phyloP scores from a whole-genome alignment of 2,888 invertebrate species.

The Cerastis rubricosa region DNA sequence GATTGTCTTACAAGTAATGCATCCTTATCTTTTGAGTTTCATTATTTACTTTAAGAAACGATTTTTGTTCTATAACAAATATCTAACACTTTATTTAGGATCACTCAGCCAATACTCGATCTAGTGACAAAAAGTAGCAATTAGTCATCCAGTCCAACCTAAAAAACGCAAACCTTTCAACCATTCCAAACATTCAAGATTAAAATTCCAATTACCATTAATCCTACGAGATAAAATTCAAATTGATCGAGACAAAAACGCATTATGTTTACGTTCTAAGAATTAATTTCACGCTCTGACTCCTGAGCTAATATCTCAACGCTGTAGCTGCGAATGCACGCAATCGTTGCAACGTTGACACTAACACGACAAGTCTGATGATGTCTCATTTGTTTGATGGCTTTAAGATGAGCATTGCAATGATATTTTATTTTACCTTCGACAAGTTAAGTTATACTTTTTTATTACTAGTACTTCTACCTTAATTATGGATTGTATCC shows the following conservation, averaged over 20 bases:
- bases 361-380: conserved; percentile 64
- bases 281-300: conserved; percentile 64
- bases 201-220: conserved; percentile 44
- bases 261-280: conserved; percentile 33
- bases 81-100: not conserved
- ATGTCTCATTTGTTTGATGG: conserved; percentile 65
- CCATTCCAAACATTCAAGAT: conserved; percentile 31
- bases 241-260: conserved; percentile 49
- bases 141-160: conserved; percentile 19
- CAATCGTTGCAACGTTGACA: conserved; percentile 63
- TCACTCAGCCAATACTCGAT: not conserved
- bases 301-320: conserved; percentile 59
- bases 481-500: conserved; percentile 18
- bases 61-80: not conserved
- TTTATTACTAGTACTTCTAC: conserved; percentile 30
- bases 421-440: conserved; percentile 49
- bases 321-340: conserved; percentile 53
- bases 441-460: conserved; percentile 46
- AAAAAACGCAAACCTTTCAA: conserved; percentile 22
- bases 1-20: not conserved
- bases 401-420: conserved; percentile 43
- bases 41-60: rapidly evolving
- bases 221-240: conserved; percentile 47
- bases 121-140: not conserved
- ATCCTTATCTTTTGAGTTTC: rapidly evolving